Conservation (phyloP, 2,797 vertebrate species). For the Kryptopterus vitreolus region DNA sequence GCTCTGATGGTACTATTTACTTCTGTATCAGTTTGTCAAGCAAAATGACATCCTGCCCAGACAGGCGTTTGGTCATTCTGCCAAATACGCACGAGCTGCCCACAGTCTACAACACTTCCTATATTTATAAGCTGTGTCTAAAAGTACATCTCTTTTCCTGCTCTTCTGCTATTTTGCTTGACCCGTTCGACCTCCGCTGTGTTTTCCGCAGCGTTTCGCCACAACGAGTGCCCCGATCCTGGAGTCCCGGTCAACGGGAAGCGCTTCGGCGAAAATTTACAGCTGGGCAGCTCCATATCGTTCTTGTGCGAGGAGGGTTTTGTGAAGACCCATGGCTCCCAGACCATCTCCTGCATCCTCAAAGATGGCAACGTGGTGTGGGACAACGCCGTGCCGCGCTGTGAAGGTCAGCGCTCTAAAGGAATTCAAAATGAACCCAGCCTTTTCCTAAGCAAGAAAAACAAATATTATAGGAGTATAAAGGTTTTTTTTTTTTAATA, state of each 20-base stretch:
- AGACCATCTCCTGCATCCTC: constrained; percentile 92
- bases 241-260: constrained; percentile 95
- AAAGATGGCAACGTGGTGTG: constrained; percentile 97
- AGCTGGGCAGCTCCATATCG: constrained; percentile 95
- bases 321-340: constrained; percentile 91
- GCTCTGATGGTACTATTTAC: constrained; percentile 29
- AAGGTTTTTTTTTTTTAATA: no score
- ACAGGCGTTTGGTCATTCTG: constrained; percentile 35
- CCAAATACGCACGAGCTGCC: constrained; percentile 18
- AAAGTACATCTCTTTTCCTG: background rate
- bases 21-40: constrained; percentile 25
- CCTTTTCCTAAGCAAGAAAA: background rate
- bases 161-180: background rate
- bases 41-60: constrained; percentile 32
- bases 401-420: constrained; percentile 80
- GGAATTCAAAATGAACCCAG: background rate
- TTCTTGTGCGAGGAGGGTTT: constrained; percentile 97
- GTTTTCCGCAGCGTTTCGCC: constrained; percentile 84
- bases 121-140: background rate
- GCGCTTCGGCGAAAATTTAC: constrained; percentile 92
- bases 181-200: constrained; percentile 5
- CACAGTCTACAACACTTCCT: constrained; percentile 1
- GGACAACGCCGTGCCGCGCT: constrained; percentile 92
- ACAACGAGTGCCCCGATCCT: constrained; percentile 95
- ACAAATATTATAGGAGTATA: background rate